A percentile compares a stretch with the other conserved stretches of the same genome.
Conservation (phyloP, 2,888 invertebrate genomes). For the Sicus ferrugineus region DNA sequence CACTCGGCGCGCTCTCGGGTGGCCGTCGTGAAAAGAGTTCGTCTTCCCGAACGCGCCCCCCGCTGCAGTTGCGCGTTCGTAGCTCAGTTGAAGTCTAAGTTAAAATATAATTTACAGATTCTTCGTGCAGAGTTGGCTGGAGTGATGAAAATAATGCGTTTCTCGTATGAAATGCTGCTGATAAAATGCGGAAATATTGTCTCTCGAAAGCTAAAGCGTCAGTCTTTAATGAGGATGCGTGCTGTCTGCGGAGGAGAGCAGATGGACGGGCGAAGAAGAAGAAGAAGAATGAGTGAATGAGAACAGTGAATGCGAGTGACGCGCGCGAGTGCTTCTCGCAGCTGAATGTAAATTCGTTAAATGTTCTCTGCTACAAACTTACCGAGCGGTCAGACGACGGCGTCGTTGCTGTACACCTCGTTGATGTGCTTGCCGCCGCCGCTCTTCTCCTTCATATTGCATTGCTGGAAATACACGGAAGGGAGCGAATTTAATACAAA, state of each 20-base stretch:
- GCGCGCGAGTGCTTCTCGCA: not conserved
- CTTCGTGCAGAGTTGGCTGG: conserved; percentile 3
- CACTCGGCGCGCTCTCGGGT: too few species aligned
- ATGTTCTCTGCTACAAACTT: conserved; percentile 40
- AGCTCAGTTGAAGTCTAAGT: not conserved
- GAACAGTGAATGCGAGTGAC: too few species aligned
- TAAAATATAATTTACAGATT: conserved; percentile 14
- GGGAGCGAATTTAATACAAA: conserved; percentile 58
- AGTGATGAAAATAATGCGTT: conserved; percentile 38
- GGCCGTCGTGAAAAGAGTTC: too few species aligned
- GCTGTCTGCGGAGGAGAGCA: conserved; percentile 41
- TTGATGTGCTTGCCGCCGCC: conserved; percentile 62
- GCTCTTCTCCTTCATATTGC: conserved; percentile 60
- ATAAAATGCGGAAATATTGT: conserved; percentile 62
- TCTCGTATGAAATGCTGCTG: conserved; percentile 41
- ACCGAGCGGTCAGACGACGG: conserved; percentile 63
- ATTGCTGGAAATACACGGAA: conserved; percentile 56
- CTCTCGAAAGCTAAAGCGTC: conserved; percentile 65
- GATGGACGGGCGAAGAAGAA: not conserved
- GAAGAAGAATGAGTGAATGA: not conserved
- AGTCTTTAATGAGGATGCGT: conserved; percentile 63
- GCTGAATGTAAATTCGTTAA: not conserved
- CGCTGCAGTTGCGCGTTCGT: not conserved
- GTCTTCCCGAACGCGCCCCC: too few species aligned
- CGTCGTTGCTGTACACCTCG: conserved; percentile 63